Percentiles rank a stretch among this genome's conserved stretches.
Conservation (phyloP, 2,888 invertebrate genomes). For the Nebria salina region DNA sequence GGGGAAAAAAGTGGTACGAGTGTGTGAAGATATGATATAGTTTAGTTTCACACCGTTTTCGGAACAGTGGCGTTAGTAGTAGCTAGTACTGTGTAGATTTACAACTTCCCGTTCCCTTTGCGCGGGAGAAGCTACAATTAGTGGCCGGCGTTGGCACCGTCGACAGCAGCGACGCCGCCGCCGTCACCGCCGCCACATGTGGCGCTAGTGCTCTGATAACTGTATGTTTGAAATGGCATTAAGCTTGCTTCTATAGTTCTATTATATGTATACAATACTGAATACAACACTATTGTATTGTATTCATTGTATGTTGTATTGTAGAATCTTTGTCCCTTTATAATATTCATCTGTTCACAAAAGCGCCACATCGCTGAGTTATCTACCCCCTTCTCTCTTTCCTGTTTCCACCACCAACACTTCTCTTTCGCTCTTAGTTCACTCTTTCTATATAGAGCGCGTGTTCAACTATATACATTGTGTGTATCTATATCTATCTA, state of each 20-base stretch:
- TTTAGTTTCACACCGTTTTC: conserved; percentile 10
- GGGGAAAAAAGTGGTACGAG: background rate
- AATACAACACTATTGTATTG: conserved; percentile 63
- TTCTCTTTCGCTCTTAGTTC: conserved; percentile 7
- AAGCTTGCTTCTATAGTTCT: conserved; percentile 63
- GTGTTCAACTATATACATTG: conserved; percentile 51
- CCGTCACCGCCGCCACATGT: conserved; percentile 34
- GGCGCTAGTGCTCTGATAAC: conserved; percentile 56
- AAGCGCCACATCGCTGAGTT: conserved; percentile 62
- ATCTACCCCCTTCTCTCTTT: conserved; percentile 48
- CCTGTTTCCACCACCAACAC: conserved; percentile 23
- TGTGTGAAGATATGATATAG: background rate
- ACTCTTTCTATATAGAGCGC: conserved; percentile 52
- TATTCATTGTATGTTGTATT: conserved; percentile 62
- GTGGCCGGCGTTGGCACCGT: conserved; percentile 47
- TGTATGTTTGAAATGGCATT: conserved; percentile 63
- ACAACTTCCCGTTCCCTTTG: conserved; percentile 53
- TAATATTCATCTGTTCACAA: conserved; percentile 63
- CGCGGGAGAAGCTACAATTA: conserved; percentile 55
- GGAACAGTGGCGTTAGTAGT: conserved; percentile 27
- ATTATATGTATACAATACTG: conserved; percentile 63
- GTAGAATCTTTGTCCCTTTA: conserved; percentile 63
- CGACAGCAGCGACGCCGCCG: background rate
- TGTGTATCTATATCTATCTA: conserved; percentile 2
- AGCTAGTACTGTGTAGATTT: conserved; percentile 50